Base-by-base conservation (phyloP, 2,888 invertebrate genomes). In the Leptinotarsa haldemani region DNA sequence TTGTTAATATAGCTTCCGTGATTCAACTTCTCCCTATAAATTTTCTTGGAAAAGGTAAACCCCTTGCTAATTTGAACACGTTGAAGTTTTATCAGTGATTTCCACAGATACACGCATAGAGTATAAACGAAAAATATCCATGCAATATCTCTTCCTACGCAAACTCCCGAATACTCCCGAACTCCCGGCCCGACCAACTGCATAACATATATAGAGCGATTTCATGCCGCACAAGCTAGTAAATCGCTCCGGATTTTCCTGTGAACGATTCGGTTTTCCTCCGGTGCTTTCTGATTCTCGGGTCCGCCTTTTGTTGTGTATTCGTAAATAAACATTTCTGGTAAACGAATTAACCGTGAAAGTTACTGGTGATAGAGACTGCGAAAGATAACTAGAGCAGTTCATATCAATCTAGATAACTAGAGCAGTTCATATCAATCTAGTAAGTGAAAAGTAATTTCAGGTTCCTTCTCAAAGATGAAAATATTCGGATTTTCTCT, bases 101-200 rank as follows among this genome's bases (percentile, higher is more conserved):
- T 61, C 61, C 61, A 61, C 61, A 61, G 64, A 64, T 68, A 68
- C 58, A 53, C 20, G 52, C 66, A 50, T 20, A 61, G 61, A 70
- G 70, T 70, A 67, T 70, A 48, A 70, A 74, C 56, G 74, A 74
- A 67, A 70, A 74, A 70, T 67, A 65, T 70, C 63, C 70, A 74
- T 70, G 70, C 70, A 70, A 70, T 64, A 72, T 68, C 58, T 53
- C 72, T 61, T 53, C 47, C 46, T 61, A 61, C 61, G 61, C 61
- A 67, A 72, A 72, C 56, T 74, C 74, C 66, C 74, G 74, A 74
- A 16, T 53, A 53, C 53, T 63, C 47, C 64, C 74, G 74, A 74
- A 70, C 70, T 46, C 67, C 56, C 30, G 13, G 65, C 18, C 70
- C 74, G 70, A 70, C 20, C 18, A 74, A 67, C 67, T 74, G 74